A percentile compares a stretch with the other conserved stretches of the same genome.
Conservation (phyloP, 2,797 vertebrate genomes). For the Geotrypetes seraphini region DNA sequence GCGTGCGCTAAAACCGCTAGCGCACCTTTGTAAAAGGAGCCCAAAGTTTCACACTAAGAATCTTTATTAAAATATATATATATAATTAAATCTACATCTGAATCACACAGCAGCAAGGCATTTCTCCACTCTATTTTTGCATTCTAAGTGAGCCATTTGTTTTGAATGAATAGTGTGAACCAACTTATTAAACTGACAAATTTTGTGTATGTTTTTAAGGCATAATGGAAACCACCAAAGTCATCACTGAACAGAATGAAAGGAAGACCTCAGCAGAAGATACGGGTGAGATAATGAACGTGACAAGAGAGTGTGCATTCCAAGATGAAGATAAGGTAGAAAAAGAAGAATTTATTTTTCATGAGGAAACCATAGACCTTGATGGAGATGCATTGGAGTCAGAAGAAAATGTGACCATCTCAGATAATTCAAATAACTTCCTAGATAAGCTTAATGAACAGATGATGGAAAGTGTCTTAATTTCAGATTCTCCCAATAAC, state of each 20-base stretch:
- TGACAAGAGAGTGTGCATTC: rapidly evolving
- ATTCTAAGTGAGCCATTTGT: too few relatives aligned
- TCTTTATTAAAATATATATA: too few relatives aligned
- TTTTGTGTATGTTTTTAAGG: slow-evolving; percentile 14
- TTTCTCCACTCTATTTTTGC: too few relatives aligned
- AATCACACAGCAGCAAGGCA: too few relatives aligned
- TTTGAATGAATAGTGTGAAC: too few relatives aligned
- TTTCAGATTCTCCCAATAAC: slow-evolving; percentile 89
- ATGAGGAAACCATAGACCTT: slow-evolving; percentile 83
- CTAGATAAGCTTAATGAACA: slow-evolving; percentile 86
- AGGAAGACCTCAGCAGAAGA: not conserved
- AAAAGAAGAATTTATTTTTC: slow-evolving; percentile 49
- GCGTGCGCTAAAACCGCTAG: too few relatives aligned
- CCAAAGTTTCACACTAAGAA: too few relatives aligned
- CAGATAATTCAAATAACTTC: slow-evolving; percentile 59
- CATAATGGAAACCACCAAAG: slow-evolving; percentile 37
- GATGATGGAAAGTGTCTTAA: slow-evolving; percentile 97
- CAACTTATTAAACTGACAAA: too few relatives aligned
- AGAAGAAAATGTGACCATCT: slow-evolving; percentile 69
- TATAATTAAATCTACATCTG: too few relatives aligned
- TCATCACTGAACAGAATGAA: not conserved
- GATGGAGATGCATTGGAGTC: slow-evolving; percentile 65
- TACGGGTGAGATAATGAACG: not conserved
- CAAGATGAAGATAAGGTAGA: slow-evolving; percentile 1
- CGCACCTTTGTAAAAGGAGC: too few relatives aligned